Evolutionary conservation across 2,113 vertebrate species (phyloP), one percentile per base, ranked within the genome.

Genomic region (Natator depressus): DNA sequence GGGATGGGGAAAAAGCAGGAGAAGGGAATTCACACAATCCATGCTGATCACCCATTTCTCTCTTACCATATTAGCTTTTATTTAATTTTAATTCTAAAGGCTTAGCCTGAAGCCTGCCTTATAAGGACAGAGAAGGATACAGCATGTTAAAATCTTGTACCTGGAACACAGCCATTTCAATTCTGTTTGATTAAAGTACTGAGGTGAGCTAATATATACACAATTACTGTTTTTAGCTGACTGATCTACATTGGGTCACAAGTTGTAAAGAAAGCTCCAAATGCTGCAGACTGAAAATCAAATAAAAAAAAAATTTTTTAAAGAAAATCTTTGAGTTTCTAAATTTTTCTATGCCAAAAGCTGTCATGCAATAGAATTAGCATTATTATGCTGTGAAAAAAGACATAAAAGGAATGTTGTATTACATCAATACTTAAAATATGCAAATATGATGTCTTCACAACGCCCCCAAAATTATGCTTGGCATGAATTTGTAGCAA

Each of bases 391-490:
- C 93, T 84, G 80, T 96, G 95, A 96, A 96, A 59, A 95, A 92
- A 97, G 88, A 88, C 88, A 93, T 93, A 93, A 97, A 97, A 95
- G 90, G 90, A 96, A 97, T 96, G 96, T 92, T 95, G 92, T 96
- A 88, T 96, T 95, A 95, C 93, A 95, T 94, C 95, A 97, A 94
- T 96, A 95, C 95, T 96, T 96, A 85, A 97, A 97, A 97, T 97
- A 97, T 96, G 95, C 94, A 96, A 96, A 97, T 95, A 93, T n/a
- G 57, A 76, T 96, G 92, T 27, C 92, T 96, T 97, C 92, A 96
- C 88, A 82, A 91, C 1, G 6, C 79, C 95, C 95, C 92, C 76
- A 84, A n/a, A 96, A 97, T 95, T 93, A 96, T 84, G 91, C 96
- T 94, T 96, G 95, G 95, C 95, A 92, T 93, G 95, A 95, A 97